phyloP scores from a whole-genome alignment of 2,888 invertebrate species.

The Caradrina kadenii region DNA sequence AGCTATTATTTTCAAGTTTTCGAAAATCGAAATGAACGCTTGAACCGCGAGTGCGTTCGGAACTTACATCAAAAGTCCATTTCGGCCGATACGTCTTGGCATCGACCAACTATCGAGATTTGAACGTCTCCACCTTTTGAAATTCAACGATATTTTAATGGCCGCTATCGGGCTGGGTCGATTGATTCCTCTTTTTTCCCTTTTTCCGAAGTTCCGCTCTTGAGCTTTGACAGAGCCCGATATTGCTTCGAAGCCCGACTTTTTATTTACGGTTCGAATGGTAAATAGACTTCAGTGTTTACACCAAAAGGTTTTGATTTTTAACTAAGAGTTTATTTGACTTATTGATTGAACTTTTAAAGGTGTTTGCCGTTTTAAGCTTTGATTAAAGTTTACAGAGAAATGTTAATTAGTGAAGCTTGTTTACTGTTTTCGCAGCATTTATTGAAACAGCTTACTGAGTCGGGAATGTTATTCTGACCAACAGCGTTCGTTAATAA shows the following conservation, averaged over 20 bases:
- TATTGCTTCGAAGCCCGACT: slow-evolving; percentile 75
- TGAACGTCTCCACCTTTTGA: slow-evolving; percentile 83
- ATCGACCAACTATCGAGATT: slow-evolving; percentile 74
- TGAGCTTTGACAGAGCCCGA: slow-evolving; percentile 77
- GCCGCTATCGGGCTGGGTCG: slow-evolving; percentile 84
- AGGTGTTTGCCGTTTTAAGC: slow-evolving; percentile 27
- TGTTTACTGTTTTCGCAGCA: slow-evolving; percentile 24
- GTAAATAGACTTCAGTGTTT: slow-evolving; percentile 73
- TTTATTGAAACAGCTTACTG: slow-evolving; percentile 22
- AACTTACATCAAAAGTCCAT: slow-evolving; percentile 88
- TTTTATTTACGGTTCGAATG: slow-evolving; percentile 81
- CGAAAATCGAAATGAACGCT: slow-evolving; percentile 59
- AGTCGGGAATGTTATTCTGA: slow-evolving; percentile 14
- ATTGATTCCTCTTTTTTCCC: slow-evolving; percentile 79
- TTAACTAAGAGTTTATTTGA: slow-evolving; percentile 60
- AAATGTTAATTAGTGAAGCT: slow-evolving; percentile 20
- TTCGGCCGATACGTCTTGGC: slow-evolving; percentile 83
- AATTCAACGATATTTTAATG: slow-evolving; percentile 90
- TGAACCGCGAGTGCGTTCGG: slow-evolving; percentile 68
- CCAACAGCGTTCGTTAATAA: slow-evolving; percentile 39
- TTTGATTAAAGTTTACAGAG: slow-evolving; percentile 24
- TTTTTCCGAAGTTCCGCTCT: slow-evolving; percentile 73
- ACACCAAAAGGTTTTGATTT: slow-evolving; percentile 65
- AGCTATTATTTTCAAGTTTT: slow-evolving; percentile 37
- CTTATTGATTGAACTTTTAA: slow-evolving; percentile 57